Percentiles rank a stretch among this genome's conserved stretches.
Conservation (phyloP, 2,797 vertebrate genomes). For the Myotis findleyi region DNA sequence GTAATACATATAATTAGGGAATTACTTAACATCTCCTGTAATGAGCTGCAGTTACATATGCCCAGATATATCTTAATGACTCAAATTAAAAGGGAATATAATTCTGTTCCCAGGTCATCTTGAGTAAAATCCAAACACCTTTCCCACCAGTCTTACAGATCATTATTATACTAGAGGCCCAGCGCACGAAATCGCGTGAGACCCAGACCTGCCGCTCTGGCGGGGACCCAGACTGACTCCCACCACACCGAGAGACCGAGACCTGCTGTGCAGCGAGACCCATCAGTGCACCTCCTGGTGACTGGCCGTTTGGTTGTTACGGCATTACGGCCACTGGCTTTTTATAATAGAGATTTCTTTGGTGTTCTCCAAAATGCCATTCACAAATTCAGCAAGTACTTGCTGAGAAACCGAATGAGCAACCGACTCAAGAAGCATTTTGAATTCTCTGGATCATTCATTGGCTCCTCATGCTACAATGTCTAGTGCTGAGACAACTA, state of each 20-base stretch:
- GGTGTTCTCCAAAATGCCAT: slow-evolving; percentile 19
- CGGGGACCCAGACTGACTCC: too few relatives aligned
- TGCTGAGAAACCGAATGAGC: slow-evolving; percentile 25
- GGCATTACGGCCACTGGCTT: too few relatives aligned
- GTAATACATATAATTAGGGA: slow-evolving; percentile 76
- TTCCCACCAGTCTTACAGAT: slow-evolving; percentile 37
- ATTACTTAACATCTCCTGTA: slow-evolving; percentile 72
- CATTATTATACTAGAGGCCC: neutral
- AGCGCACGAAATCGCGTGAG: too few relatives aligned
- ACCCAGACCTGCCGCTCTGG: too few relatives aligned
- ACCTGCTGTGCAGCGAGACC: fast-evolving
- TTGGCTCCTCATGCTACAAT: neutral
- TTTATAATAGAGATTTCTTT: neutral
- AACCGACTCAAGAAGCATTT: neutral
- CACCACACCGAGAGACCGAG: too few relatives aligned
- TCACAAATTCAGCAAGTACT: neutral
- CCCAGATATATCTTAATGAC: slow-evolving; percentile 66
- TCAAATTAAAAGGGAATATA: slow-evolving; percentile 64
- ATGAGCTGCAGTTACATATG: slow-evolving; percentile 51
- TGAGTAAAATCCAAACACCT: slow-evolving; percentile 46
- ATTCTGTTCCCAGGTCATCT: slow-evolving; percentile 57
- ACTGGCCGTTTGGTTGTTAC: too few relatives aligned
- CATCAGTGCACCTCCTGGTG: too few relatives aligned
- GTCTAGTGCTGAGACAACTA: neutral
- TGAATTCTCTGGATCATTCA: neutral